These are phyloP conservation scores for Channa argus DNA, from an alignment of 2,113 vertebrate species.

Conservation along the genomic window DNA sequence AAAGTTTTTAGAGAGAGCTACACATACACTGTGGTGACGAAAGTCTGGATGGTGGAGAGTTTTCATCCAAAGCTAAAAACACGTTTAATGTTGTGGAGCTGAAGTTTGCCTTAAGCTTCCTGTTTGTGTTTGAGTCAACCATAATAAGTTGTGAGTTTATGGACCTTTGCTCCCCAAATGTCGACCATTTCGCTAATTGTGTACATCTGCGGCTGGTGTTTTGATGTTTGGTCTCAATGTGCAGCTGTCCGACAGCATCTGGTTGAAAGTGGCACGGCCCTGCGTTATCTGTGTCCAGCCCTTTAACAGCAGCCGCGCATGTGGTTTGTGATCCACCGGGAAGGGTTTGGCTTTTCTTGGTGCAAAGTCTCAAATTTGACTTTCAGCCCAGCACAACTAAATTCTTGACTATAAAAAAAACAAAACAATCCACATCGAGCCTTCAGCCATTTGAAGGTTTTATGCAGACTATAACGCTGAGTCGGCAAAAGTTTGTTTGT, in stretches of 20 bases:
- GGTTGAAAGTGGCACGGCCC: conserved; percentile 62
- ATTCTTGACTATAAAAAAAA: background rate
- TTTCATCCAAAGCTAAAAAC: conserved; percentile 44
- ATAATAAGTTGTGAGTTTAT: conserved; percentile 77
- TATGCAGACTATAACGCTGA: background rate
- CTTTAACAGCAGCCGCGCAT: conserved; percentile 49
- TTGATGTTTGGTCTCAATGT: conserved; percentile 72
- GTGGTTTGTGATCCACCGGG: conserved; percentile 36
- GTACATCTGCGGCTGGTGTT: conserved; percentile 75
- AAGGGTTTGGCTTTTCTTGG: conserved; percentile 12
- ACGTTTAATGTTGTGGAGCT: conserved; percentile 57
- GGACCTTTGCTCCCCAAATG: conserved; percentile 79
- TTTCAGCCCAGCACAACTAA: background rate
- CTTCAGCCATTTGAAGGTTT: background rate
- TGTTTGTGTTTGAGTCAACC: conserved; percentile 55
- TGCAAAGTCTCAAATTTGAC: background rate
- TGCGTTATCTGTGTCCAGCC: conserved; percentile 56
- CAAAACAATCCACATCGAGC: background rate
- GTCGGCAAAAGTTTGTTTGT: background rate
- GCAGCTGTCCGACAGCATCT: conserved; percentile 74
- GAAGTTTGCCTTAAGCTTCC: conserved; percentile 66
- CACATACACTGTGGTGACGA: background rate
- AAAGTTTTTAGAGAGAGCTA: conserved; percentile 13
- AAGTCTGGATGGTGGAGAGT: conserved; percentile 35
- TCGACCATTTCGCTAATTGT: conserved; percentile 82